Evolutionary conservation across 2,888 invertebrate genomes (phyloP), one percentile per base, ranked within the genome.

Genomic region (Calephelis perditalis): DNA sequence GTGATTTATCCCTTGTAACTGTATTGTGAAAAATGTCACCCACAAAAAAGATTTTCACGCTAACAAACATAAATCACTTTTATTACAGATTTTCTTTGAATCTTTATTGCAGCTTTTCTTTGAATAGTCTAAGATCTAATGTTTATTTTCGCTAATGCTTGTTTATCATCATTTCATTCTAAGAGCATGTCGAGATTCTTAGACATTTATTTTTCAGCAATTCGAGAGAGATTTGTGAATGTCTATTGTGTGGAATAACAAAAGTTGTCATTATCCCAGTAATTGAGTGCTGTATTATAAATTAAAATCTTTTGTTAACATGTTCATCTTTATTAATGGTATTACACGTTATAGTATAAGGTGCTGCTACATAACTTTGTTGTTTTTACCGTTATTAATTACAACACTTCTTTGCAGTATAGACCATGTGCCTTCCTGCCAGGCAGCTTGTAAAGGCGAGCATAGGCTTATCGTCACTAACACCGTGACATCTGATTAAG

Each of bases 81-180:
- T 15, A 15, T 26, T 15, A n/a, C 15, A 26, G 26, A 1, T 52
- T 52, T 52, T 52, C 52, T 52, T 52, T 26, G 52, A 52, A 52
- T 26, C 35, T 52, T 52, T 52, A 52, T 52, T 52, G 26, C 3
- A 35, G 35, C 35, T 35, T 52, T 52, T 52, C 52, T 26, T 52
- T 52, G 52, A 52, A 35, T 35, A 11, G 35, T 52, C 26, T 10
- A 52, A 11, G 52, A 52, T 52, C 52, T 52, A 40, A 52, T 52
- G 52, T 52, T 52, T 52, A 35, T 35, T 52, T 52, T 52, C 7
- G 26, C 26, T 52, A 52, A 52, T 52, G 26, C 52, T 52, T 35
- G 26, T 52, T 52, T 52, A 52, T 52, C 35, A 35, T 52, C 52
- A 35, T 26, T 35, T 52, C 35, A 7, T 52, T 26, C 26, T 11